phyloP scores from a whole-genome alignment of 1,140 invertebrate genomes.

The Reticulitermes speratus region DNA sequence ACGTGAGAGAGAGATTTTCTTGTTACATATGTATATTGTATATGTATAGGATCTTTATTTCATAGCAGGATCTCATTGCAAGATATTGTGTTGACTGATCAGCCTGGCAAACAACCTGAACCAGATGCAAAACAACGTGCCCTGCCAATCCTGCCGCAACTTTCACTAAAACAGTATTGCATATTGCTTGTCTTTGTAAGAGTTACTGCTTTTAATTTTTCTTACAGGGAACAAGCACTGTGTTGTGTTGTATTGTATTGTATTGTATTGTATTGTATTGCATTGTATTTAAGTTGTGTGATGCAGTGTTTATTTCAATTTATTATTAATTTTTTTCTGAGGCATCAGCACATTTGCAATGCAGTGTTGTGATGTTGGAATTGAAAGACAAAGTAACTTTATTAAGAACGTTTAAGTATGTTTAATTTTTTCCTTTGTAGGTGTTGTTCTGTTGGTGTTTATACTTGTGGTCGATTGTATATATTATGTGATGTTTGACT shows the following conservation, averaged over 20 bases:
- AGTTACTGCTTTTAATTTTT: no score
- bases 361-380: neutral
- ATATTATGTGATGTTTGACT: neutral
- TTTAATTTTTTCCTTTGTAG: neutral
- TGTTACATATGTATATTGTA: no score
- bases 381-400: no score
- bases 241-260: no score
- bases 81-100: neutral
- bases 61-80: neutral
- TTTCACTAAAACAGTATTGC: no score
- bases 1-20: no score
- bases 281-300: no score
- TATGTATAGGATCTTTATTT: neutral
- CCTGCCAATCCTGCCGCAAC: neutral
- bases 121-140: neutral
- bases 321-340: neutral
- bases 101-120: constrained; percentile 4
- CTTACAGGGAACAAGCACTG: no score
- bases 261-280: no score
- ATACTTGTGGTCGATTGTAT: neutral
- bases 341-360: neutral
- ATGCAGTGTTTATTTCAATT: neutral
- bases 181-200: no score
- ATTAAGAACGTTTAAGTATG: neutral
- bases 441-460: neutral